Evolutionary conservation across 2,113 vertebrate species (phyloP).

Genomic region (Falco punctatus): DNA sequence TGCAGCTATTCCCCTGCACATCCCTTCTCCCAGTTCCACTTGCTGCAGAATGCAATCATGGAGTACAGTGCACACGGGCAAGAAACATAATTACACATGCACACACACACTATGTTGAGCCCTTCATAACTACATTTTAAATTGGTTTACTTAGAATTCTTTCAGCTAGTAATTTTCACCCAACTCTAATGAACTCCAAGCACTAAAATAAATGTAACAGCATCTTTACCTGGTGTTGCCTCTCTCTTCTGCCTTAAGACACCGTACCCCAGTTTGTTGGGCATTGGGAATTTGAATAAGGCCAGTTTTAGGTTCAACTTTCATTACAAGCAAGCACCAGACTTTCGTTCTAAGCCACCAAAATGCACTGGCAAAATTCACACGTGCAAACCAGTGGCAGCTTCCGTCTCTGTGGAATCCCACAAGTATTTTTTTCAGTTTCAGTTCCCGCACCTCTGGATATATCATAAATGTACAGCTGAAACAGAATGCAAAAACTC

Average conservation of each 20-base stretch:
- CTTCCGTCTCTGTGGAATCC: slow-evolving; percentile 2
- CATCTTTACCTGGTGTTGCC: neutral
- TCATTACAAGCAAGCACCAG: slow-evolving; percentile 2
- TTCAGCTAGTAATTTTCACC: slow-evolving; percentile 32
- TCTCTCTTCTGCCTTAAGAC: neutral
- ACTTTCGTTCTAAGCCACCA: neutral
- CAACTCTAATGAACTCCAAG: slow-evolving; percentile 25
- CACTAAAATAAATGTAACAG: slow-evolving; percentile 18
- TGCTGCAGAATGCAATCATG: slow-evolving; percentile 19
- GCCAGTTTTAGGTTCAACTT: slow-evolving; percentile 3
- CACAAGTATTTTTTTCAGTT: slow-evolving; percentile 42
- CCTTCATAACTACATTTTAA: slow-evolving; percentile 52
- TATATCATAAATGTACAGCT: neutral
- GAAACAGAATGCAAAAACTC: neutral
- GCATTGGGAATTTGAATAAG: neutral
- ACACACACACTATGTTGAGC: slow-evolving; percentile 22
- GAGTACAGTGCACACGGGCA: neutral
- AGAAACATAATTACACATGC: slow-evolving; percentile 59
- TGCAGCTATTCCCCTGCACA: neutral
- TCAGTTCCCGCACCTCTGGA: neutral
- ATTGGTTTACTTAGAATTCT: slow-evolving; percentile 38
- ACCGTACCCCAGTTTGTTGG: neutral
- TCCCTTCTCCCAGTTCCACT: neutral
- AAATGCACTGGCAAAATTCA: slow-evolving; percentile 12
- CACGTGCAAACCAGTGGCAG: slow-evolving; percentile 33